Percentiles rank a stretch among this genome's conserved stretches.
Conservation (phyloP, 2,113 vertebrate species). For the Pitta sordida region DNA sequence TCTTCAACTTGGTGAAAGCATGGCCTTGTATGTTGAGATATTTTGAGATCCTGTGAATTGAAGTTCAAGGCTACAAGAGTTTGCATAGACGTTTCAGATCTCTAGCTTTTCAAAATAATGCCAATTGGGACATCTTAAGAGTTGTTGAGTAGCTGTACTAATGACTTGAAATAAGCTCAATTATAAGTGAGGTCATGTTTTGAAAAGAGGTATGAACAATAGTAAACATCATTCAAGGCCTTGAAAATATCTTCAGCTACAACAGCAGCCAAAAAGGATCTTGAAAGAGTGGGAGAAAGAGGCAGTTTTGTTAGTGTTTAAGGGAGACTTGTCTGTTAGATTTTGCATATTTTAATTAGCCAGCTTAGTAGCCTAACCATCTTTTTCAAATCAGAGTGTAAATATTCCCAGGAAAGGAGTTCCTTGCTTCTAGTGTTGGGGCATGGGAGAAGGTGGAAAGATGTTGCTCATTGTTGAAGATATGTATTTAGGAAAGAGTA, state of each 20-base stretch:
- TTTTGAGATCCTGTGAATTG: constrained; percentile 36
- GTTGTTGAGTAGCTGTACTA: constrained; percentile 59
- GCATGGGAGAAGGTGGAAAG: not conserved
- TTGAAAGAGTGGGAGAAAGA: not conserved
- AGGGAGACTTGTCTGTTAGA: not conserved
- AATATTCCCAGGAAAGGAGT: not conserved
- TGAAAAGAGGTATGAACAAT: constrained; percentile 52
- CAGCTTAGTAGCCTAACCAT: not conserved
- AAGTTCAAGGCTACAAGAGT: constrained; percentile 21
- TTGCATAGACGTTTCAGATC: constrained; percentile 19
- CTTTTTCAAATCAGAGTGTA: not conserved
- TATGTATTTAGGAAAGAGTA: not conserved
- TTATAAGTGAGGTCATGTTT: constrained; percentile 53
- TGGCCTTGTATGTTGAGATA: constrained; percentile 13
- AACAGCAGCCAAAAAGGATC: constrained; percentile 16
- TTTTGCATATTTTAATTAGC: constrained; percentile 27
- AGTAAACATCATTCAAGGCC: constrained; percentile 40
- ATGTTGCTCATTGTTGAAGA: accelerated
- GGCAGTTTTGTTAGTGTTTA: not conserved
- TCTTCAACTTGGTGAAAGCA: constrained; percentile 36
- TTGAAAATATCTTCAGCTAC: constrained; percentile 37
- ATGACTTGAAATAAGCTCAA: constrained; percentile 60
- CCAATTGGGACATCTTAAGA: constrained; percentile 37
- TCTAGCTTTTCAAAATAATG: constrained; percentile 45
- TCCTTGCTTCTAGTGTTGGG: not conserved